Evolutionary conservation across 2,797 vertebrate genomes (phyloP), one percentile per base, ranked within the genome.

Genomic region (Nyctibius grandis): DNA sequence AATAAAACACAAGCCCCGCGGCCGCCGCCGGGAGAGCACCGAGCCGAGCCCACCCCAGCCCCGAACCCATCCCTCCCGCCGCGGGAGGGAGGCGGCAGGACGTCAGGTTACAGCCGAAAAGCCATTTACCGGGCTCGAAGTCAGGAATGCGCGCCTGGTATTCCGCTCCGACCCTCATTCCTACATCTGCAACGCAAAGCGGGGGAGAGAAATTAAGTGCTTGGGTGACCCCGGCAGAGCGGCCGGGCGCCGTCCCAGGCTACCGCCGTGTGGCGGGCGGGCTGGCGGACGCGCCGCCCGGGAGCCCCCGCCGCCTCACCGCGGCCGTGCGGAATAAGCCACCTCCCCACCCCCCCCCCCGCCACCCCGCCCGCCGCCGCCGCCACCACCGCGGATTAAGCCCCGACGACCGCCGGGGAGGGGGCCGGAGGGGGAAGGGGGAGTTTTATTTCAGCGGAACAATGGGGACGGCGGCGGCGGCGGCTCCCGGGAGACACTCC

Each of bases 151-250:
- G 98, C 84, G 99, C 99, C 97, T 99, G 99, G 79, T 99, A 99
- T 92, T 99, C 99, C 9, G 98, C 98, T 96, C 99, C 99, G 91
- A 99, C 99, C 96, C 99, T 98, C 99, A 99, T 99, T 88, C 99
- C 99, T 81, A 99, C 99, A 99, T 99, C 99, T 99, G 95, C 97
- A 98, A 97, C 88, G 96, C 89, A 97, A 97, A 96, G 19, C 29
- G 72, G 44, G 47, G 13, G 40, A 63, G 73, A 93, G 91, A 89
- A 89, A 93, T 95, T 95, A 91, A 42, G 68, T 85, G 48, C 77
- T 72, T 31, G 85, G 80, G 51, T 9, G 72, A 67, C 68, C 72
- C 72, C 53, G 53, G 53, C 9, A 54, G 48, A 25, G 25, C 61
- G 44, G 84, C 57, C 63, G 42, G 68, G 47, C 56, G 84, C 93